Conservation (phyloP, 2,888 invertebrate genomes). For the Odontothrips loti region DNA sequence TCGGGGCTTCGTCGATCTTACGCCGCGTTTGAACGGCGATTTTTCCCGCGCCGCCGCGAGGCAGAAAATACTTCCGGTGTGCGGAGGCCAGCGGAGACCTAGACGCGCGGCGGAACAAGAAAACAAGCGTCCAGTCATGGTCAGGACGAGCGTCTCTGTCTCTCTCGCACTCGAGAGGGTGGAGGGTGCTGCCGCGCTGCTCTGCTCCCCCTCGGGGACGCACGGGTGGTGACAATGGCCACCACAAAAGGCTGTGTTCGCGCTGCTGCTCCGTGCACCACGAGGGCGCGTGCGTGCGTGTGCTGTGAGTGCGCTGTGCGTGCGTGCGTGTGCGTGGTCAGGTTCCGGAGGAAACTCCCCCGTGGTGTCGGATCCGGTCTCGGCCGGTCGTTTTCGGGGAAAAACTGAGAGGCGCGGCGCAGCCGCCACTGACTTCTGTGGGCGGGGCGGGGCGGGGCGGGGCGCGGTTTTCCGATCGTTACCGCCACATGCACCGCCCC, state of each 20-base stretch:
- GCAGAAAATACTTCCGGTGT: too few relatives aligned
- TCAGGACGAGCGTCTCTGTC: neutral
- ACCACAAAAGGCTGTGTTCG: neutral
- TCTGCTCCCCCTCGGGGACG: neutral
- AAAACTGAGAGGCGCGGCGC: neutral
- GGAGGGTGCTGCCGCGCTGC: neutral
- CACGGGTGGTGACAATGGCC: neutral
- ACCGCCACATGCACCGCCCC: neutral
- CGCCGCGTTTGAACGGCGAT: too few relatives aligned
- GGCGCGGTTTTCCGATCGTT: too few relatives aligned
- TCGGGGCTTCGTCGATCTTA: too few relatives aligned
- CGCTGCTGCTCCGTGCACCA: neutral
- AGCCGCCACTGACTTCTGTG: neutral
- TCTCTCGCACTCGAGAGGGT: too few relatives aligned
- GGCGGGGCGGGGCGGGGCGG: neutral
- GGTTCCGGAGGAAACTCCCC: neutral
- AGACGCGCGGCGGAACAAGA: neutral
- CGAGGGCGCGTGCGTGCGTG: neutral
- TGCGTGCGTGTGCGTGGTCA: neutral
- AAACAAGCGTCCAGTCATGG: neutral
- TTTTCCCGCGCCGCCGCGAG: too few relatives aligned
- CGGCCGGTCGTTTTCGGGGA: neutral
- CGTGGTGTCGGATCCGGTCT: neutral
- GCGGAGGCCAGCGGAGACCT: neutral
- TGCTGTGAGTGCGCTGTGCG: neutral